Conservation (phyloP, 2,888 invertebrate genomes). For the Gibbula magus region DNA sequence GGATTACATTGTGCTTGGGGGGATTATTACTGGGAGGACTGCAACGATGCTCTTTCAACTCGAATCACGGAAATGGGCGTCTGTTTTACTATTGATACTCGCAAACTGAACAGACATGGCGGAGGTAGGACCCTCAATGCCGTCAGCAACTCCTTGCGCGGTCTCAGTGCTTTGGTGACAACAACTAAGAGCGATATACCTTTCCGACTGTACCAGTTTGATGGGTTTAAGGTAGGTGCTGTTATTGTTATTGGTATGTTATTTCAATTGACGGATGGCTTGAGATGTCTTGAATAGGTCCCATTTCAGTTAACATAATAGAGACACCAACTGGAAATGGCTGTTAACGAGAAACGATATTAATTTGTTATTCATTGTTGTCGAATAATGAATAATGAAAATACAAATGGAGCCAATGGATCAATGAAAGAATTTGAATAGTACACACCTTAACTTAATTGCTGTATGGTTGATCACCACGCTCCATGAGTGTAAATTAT, state of each 20-base stretch:
- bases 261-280: not conserved
- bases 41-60: conserved; percentile 26
- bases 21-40: conserved; percentile 42
- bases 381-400: no score
- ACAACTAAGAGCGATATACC: conserved; percentile 33
- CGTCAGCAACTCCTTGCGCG: conserved; percentile 41
- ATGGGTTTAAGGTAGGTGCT: conserved; percentile 42
- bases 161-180: conserved; percentile 36
- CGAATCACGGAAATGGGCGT: conserved; percentile 44
- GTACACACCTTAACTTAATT: no score
- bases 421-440: no score
- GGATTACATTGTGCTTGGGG: conserved; percentile 43
- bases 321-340: no score
- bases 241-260: no score
- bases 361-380: no score
- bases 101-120: conserved; percentile 24
- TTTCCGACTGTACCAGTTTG: conserved; percentile 34
- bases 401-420: no score
- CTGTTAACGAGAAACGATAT: no score
- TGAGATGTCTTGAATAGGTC: no score
- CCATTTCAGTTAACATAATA: no score
- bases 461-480: no score
- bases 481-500: no score
- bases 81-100: conserved; percentile 40
- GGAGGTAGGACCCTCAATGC: conserved; percentile 6